Evolutionary conservation across 1,140 invertebrate genomes (phyloP).

Genomic region (Procambarus virginalis): DNA sequence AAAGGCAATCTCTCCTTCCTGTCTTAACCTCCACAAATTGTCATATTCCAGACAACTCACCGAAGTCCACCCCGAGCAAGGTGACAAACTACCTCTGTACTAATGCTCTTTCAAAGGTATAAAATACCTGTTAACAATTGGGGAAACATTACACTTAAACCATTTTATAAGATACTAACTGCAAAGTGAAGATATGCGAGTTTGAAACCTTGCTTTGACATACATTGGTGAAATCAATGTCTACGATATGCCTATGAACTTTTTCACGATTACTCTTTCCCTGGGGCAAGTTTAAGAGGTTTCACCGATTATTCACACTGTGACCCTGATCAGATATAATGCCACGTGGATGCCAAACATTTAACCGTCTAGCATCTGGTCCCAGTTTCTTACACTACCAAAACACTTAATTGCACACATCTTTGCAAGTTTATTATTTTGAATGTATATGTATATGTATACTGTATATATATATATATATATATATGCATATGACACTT

Average conservation of each 20-base stretch:
- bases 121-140: constrained; percentile 25
- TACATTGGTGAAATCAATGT: constrained; percentile 50
- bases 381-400: constrained; percentile 53
- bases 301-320: constrained; percentile 60
- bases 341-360: constrained; percentile 59
- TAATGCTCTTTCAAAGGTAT: constrained; percentile 22
- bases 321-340: constrained; percentile 65
- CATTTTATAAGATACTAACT: neutral
- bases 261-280: constrained; percentile 42
- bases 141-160: constrained; percentile 16
- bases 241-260: constrained; percentile 36
- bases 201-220: constrained; percentile 45
- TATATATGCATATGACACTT: neutral
- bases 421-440: neutral
- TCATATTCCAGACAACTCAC: constrained; percentile 56
- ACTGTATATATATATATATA: neutral
- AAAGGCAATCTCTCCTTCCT: constrained; percentile 58
- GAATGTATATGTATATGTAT: neutral
- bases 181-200: neutral
- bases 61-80: constrained; percentile 55
- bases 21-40: constrained; percentile 53
- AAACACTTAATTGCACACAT: constrained; percentile 20
- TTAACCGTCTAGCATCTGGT: constrained; percentile 55
- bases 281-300: constrained; percentile 60
- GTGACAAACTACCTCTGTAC: constrained; percentile 25